phyloP scores from a whole-genome alignment of 2,113 vertebrate genomes.

The Physeter macrocephalus region DNA sequence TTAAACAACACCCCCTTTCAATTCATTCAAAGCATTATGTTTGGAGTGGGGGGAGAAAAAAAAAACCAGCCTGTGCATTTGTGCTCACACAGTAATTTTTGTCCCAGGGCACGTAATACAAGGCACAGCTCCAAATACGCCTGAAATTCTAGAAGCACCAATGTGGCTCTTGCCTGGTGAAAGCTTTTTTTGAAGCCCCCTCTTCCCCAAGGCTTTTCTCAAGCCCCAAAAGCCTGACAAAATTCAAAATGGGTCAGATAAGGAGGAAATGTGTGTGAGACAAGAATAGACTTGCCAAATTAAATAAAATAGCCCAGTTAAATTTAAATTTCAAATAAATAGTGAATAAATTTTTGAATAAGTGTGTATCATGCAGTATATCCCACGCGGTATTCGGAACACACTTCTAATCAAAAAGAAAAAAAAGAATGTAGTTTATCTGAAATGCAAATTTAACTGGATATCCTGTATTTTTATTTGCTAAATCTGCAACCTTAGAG shows the following conservation, averaged over 20 bases:
- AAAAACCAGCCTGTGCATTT: neutral
- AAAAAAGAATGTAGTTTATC: neutral
- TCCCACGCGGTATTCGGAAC: neutral
- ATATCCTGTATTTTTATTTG: neutral
- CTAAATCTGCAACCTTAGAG: neutral
- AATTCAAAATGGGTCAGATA: slow-evolving; percentile 51
- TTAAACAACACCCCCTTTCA: slow-evolving; percentile 24
- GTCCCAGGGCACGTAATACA: neutral
- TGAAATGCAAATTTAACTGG: slow-evolving; percentile 27
- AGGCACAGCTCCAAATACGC: slow-evolving; percentile 20
- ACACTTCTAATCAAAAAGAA: neutral
- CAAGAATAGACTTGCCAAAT: slow-evolving; percentile 20
- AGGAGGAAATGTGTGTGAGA: neutral
- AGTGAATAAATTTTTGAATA: neutral
- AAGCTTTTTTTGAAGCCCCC: neutral
- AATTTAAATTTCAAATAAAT: slow-evolving; percentile 55
- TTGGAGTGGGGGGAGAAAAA: neutral
- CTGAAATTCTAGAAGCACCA: slow-evolving; percentile 20
- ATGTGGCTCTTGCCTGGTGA: neutral
- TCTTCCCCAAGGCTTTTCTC: slow-evolving; percentile 18
- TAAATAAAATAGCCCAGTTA: neutral
- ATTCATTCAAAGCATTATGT: slow-evolving; percentile 15
- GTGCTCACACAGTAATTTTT: slow-evolving; percentile 37
- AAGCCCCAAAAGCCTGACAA: neutral
- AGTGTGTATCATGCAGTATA: neutral